These are phyloP conservation scores for Phrynocephalus guinanensis DNA, from an alignment of 2,797 vertebrate genomes.

Conservation along the genomic window DNA sequence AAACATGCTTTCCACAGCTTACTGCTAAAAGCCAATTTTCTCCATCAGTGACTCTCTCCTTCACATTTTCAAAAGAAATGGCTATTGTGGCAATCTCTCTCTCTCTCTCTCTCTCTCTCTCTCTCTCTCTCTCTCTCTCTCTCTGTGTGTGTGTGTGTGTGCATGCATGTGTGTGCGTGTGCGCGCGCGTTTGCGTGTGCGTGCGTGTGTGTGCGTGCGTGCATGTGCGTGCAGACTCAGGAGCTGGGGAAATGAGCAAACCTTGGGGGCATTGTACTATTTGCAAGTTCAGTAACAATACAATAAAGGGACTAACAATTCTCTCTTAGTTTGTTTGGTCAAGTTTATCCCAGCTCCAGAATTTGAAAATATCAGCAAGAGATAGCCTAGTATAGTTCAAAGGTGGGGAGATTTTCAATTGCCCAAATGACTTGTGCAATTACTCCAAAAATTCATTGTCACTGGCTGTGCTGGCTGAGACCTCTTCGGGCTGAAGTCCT, in stretches of 20 bases:
- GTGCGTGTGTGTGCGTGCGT: background rate
- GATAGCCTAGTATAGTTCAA: background rate
- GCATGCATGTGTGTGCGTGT: background rate
- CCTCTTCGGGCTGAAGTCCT: background rate
- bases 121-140: background rate
- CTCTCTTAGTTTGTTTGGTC: background rate
- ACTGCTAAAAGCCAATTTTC: conserved; percentile 43
- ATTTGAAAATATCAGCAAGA: background rate
- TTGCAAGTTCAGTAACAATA: background rate
- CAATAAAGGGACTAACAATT: background rate
- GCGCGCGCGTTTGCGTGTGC: background rate
- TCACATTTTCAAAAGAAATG: conserved; percentile 32
- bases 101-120: too few relatives aligned
- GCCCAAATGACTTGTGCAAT: background rate
- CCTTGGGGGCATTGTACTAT: background rate
- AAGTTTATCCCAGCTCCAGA: background rate
- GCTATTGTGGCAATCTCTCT: conserved; percentile 28
- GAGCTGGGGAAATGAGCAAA: conserved; percentile 11
- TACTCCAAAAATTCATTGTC: background rate
- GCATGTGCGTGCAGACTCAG: background rate
- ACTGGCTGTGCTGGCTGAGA: background rate
- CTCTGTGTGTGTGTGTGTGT: too few relatives aligned
- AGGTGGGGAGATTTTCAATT: background rate
- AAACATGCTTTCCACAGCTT: conserved; percentile 24
- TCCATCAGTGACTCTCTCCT: conserved; percentile 43